Percentiles rank a stretch among this genome's conserved stretches.
Evolutionary conservation across 2,113 vertebrate species (phyloP).

Genomic region (Ursus arctos): DNA sequence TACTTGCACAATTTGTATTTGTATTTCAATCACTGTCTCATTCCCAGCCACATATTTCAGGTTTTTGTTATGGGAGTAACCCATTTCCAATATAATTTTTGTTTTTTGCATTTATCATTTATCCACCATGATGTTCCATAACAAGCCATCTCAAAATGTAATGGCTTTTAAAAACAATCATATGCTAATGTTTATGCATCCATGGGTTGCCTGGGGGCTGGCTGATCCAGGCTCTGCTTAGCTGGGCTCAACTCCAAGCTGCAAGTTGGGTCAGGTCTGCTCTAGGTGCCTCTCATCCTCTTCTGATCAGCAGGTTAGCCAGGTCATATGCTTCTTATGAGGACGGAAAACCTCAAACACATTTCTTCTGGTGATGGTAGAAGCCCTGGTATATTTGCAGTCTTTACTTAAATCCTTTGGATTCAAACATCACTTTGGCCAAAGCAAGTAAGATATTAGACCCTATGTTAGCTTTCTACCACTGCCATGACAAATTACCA

Average conservation of each 20-base stretch:
- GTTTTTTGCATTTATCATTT: background rate
- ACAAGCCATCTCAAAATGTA: background rate
- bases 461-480: background rate
- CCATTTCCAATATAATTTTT: background rate
- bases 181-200: background rate
- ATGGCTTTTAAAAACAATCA: background rate
- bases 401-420: background rate
- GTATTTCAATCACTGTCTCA: background rate
- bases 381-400: background rate
- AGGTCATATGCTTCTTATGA: background rate
- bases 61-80: background rate
- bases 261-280: background rate
- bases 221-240: background rate
- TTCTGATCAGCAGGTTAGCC: background rate
- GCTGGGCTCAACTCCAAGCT: background rate
- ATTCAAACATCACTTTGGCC: background rate
- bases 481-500: background rate
- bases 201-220: background rate
- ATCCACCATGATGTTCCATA: background rate
- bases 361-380: background rate
- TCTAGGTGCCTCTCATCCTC: background rate
- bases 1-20: background rate
- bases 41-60: background rate
- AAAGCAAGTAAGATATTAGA: background rate
- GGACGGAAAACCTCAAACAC: background rate